phyloP scores from a whole-genome alignment of 2,113 vertebrate species.

The Rhea pennata region DNA sequence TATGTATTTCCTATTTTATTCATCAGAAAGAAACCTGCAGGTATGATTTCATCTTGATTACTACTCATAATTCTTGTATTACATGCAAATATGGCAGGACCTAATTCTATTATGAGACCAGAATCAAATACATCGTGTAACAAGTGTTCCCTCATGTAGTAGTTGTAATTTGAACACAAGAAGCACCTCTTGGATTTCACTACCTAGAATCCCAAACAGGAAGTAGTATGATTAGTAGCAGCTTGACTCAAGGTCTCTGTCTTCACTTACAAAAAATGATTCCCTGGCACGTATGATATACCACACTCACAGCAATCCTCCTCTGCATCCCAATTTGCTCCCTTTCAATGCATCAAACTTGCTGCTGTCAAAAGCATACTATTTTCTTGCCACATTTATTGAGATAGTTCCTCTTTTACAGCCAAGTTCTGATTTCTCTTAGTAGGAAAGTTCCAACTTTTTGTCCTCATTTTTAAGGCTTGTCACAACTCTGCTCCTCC shows the following conservation, averaged over 20 bases:
- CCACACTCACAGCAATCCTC: fast-evolving
- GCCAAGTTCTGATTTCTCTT: background rate
- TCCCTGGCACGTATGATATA: background rate
- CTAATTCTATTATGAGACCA: background rate
- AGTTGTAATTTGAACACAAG: background rate
- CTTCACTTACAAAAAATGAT: background rate
- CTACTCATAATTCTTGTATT: background rate
- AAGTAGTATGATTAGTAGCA: background rate
- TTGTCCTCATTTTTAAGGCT: background rate
- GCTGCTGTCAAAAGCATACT: background rate
- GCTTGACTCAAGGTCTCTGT: background rate
- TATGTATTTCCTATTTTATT: background rate
- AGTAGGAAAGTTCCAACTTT: background rate
- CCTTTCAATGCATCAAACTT: background rate
- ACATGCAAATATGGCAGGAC: background rate
- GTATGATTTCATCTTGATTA: background rate
- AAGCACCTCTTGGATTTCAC: background rate
- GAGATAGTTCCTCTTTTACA: background rate
- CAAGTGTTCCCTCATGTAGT: background rate
- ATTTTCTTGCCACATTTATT: background rate
- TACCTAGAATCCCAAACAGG: background rate
- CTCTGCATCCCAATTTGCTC: background rate
- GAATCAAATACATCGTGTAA: background rate
- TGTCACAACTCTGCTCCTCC: background rate
- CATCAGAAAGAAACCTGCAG: background rate